A percentile compares a stretch with the other conserved stretches of the same genome.
phyloP scores from a whole-genome alignment of 2,888 invertebrate species.

The Strigamia crassipes region DNA sequence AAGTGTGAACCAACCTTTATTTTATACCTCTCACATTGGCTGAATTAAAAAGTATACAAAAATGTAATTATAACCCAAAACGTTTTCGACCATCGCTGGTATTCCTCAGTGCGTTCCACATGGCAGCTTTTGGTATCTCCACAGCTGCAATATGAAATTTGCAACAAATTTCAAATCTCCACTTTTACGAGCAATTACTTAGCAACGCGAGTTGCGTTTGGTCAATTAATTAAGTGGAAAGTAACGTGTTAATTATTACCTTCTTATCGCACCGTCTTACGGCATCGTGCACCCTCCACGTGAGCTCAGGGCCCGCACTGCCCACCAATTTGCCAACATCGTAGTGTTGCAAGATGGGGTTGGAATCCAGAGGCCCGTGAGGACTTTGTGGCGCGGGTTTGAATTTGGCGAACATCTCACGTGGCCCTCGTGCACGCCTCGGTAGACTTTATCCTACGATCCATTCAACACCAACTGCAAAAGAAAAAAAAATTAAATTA shows the following conservation, averaged over 20 bases:
- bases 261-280: conserved; percentile 84
- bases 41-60: no score
- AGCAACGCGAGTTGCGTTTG: no score
- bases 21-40: no score
- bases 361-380: conserved; percentile 57
- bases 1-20: no score
- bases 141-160: no score
- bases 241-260: conserved; percentile 63
- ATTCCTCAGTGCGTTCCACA: no score
- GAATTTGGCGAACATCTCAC: conserved; percentile 75
- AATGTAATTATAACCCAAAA: no score
- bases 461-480: background rate
- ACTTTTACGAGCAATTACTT: no score
- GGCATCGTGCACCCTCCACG: conserved; percentile 91
- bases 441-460: conserved; percentile 54
- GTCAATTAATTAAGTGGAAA: no score
- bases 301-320: conserved; percentile 83
- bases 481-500: background rate
- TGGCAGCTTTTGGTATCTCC: no score
- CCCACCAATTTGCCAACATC: conserved; percentile 81
- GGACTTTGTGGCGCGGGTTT: conserved; percentile 57
- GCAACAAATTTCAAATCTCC: no score
- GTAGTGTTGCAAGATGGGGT: conserved; percentile 83
- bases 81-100: no score
- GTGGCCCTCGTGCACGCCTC: conserved; percentile 12